Base-by-base conservation (phyloP, 64 coral and sea anemone genomes). In the Montipora foliosa region DNA sequence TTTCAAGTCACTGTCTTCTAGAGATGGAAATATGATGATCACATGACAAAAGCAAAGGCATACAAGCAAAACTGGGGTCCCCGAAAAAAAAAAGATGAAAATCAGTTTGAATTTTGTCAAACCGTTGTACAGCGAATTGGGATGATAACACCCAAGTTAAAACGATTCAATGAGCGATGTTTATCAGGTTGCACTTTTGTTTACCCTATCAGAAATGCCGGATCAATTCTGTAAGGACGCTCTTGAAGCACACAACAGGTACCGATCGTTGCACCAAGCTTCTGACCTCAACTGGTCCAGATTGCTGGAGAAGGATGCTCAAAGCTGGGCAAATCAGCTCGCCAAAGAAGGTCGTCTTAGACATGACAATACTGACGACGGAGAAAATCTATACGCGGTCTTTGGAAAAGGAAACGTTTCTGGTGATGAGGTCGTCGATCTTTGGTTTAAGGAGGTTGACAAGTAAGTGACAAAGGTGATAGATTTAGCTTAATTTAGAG, bases 271-370 rank as follows among this genome's bases (percentile, higher is more conserved):
- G 55, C 88, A 90, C 73, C 88, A 90, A 13, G 88, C 76, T 62
- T 55, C 55, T 13, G 74, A 76, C 15, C 44, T 90, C 10, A 79
- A 29, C 22, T 79, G 75, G 88, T 79, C 75, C 9, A 64, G 52
- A 47, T 37, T 21, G 45, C 52, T 90, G 57, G 75, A 58, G 44
- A 79, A 79, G 24, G 88, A 79, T 14, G 88, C 88, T 15, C 73
- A 90, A 47, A 78, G 20, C n/a, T 90, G 88, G 88, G 88, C 88
- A 12, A 61, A 90, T 44, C 73, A 90, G 37, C n/a, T 90, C 1
- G 88, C 88, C 53, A 90, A 80, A 67, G 29, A 59, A 3, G 88
- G 88, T 0, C 11, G 61, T 24, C 44, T 90, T 2, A 58, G 19
- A 49, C 88, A 90, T 57, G 88, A 76, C 8, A 11, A 76, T 15